Evolutionary conservation across 1,140 invertebrate genomes (phyloP), one percentile per base, ranked within the genome.

Genomic region (Himalopsyche phryganea): DNA sequence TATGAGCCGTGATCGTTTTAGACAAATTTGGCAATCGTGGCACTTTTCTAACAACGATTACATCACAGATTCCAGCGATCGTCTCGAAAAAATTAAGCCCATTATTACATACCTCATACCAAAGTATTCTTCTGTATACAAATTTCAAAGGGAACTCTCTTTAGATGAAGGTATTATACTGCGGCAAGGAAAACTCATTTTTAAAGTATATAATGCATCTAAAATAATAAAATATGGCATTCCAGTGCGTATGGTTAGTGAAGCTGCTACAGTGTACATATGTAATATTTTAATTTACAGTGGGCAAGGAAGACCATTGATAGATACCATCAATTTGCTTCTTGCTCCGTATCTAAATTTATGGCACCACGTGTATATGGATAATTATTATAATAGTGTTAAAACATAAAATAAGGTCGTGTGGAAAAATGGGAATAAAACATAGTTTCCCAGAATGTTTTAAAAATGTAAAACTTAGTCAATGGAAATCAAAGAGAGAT

Each of bases 301-400:
- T 19, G 33, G 49, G 11, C 32, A 40, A 40, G 49, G 49, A 36
- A 50, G 18, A 20, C 33, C 15, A 50, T 38, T 65, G 60, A 50
- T 51, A 69, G 65, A 20, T 52, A 63, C 50, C 52, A 51, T 50
- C 46, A n/a, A 38, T 10, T 50, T 23, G 18, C 35, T 50, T 38
- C 11, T 50, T 17, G 13, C 14, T 50, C 14, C 49, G 2, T 50
- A 50, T 19, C 11, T 50, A 50, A 50, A 50, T 50, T 38, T 38
- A 18, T 50, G 49, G 49, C 18, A 50, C 20, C 49, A 50, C 17
- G 33, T 60, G 7, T 66, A 57, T 64, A 66, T 65, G 7, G 63
- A 61, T 48, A 70, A 65, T 55, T 76, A 65, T 62, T 78, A 74
- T 59, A 71, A 66, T 28, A 76, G 73, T 62, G 61, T 76, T 76